Base-by-base conservation (phyloP, 2,797 vertebrate genomes). In the Craterocephalus amniculus region DNA sequence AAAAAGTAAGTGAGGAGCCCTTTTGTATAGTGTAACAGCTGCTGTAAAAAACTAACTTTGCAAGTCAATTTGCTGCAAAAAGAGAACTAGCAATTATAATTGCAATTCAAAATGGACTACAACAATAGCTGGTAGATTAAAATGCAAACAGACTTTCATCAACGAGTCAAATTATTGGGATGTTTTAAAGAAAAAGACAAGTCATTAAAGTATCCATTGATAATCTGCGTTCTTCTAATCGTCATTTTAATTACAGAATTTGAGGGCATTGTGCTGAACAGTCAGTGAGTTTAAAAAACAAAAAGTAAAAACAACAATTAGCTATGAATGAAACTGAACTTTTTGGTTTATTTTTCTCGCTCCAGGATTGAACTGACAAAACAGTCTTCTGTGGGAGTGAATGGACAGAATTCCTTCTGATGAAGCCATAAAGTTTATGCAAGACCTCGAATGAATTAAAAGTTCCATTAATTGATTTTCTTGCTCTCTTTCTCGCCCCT, bases 391-490 rank as follows among this genome's bases (percentile, higher is more conserved):
- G 73, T 71, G 70, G 74, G 78, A 74, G 51, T 67, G 51, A 76
- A 60, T 31, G 36, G 64, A 71, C 58, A 36, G 58, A 12, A 43
- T 61, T 31, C n/a, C 56, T 79, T 81, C 60, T 81, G 56, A 73
- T 84, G 69, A 84, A 81, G 79, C 83, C 85, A 79, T 73, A 73
- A 84, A 79, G 79, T 90, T 89, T 90, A 83, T 78, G 79, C 85
- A 64, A 90, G 81, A 75, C 76, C 77, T 80, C 78, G 60, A 87
- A 73, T 67, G 63, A 79, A 75, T 67, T 63, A 79, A 75, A 84
- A 77, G 65, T 77, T 67, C 63, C 80, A 84, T 83, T 87, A 85
- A 92, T 83, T 88, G 85, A 89, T 87, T 90, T 84, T 68, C 79
- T 84, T 72, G 34, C 69, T 85, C 87, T 81, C 71, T 66, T 60